A percentile compares a stretch with the other conserved stretches of the same genome.
Evolutionary conservation across 2,888 invertebrate species (phyloP).

Genomic region (Nemotelus nigrinus): DNA sequence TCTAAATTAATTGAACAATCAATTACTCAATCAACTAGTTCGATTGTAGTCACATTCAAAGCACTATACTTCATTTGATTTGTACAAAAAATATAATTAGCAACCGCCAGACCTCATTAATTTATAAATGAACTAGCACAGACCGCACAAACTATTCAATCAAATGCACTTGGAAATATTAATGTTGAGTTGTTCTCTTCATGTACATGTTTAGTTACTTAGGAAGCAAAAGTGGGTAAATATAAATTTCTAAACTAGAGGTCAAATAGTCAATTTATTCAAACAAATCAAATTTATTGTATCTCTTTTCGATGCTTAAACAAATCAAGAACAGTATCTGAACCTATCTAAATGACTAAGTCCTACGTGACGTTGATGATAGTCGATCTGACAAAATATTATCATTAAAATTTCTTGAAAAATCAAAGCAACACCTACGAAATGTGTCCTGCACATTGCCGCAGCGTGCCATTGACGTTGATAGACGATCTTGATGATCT

Average conservation of each 20-base stretch:
- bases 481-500: slow-evolving; percentile 30
- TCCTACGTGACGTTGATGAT: slow-evolving; percentile 29
- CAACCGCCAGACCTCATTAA: slow-evolving; percentile 35
- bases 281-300: background rate
- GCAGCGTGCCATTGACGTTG: slow-evolving; percentile 25
- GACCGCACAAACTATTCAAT: too few species aligned
- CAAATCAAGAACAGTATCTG: background rate
- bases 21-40: slow-evolving; percentile 24
- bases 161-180: too few species aligned
- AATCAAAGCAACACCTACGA: slow-evolving; percentile 16
- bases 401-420: slow-evolving; percentile 34
- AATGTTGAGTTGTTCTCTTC: too few species aligned
- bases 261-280: too few species aligned
- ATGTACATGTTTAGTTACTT: too few species aligned
- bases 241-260: too few species aligned
- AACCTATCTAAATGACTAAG: slow-evolving; percentile 4
- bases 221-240: too few species aligned
- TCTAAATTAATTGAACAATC: slow-evolving; percentile 4
- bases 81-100: slow-evolving; percentile 18
- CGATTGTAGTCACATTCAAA: background rate
- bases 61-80: slow-evolving; percentile 8
- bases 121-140: slow-evolving; percentile 20
- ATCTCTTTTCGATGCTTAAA: background rate
- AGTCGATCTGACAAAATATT: slow-evolving; percentile 26
- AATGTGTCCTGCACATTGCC: slow-evolving; percentile 1